phyloP scores from a whole-genome alignment of 2,113 vertebrate species.

The Dasypus novemcinctus region DNA sequence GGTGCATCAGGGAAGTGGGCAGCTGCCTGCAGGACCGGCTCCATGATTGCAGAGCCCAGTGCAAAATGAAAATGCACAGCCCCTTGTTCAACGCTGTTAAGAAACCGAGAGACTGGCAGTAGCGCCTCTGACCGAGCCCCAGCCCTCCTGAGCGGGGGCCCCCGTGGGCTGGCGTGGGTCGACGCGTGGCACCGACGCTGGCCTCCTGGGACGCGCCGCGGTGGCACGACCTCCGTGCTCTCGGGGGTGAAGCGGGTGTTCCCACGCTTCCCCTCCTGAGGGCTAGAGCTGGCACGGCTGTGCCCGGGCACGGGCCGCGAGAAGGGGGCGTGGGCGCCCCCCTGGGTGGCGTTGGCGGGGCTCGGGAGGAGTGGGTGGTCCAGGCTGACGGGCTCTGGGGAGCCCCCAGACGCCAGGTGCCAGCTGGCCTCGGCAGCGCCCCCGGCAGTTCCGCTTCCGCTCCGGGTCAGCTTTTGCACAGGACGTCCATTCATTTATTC shows the following conservation, averaged over 20 bases:
- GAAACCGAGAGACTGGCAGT: background rate
- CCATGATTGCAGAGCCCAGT: background rate
- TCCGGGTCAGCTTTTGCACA: background rate
- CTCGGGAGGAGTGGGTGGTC: background rate
- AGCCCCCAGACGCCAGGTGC: too few species aligned
- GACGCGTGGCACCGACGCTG: rapidly evolving
- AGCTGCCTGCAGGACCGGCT: background rate
- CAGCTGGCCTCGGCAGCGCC: background rate
- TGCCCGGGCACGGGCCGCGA: rapidly evolving
- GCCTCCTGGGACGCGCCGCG: background rate
- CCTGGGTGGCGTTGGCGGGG: background rate
- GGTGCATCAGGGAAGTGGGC: rapidly evolving
- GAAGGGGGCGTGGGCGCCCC: rapidly evolving
- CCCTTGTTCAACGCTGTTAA: background rate
- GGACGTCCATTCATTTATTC: background rate
- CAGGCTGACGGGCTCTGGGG: background rate
- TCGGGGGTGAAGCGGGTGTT: background rate
- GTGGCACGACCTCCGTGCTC: background rate
- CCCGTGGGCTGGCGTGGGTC: background rate
- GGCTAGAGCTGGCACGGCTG: background rate
- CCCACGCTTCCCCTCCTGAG: too few species aligned
- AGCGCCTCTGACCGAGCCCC: too few species aligned
- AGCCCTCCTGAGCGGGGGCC: background rate
- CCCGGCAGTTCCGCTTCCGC: background rate
- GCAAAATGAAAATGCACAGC: background rate